phyloP scores from a whole-genome alignment of 2,888 invertebrate genomes.

The Temnothorax rugatulus region DNA sequence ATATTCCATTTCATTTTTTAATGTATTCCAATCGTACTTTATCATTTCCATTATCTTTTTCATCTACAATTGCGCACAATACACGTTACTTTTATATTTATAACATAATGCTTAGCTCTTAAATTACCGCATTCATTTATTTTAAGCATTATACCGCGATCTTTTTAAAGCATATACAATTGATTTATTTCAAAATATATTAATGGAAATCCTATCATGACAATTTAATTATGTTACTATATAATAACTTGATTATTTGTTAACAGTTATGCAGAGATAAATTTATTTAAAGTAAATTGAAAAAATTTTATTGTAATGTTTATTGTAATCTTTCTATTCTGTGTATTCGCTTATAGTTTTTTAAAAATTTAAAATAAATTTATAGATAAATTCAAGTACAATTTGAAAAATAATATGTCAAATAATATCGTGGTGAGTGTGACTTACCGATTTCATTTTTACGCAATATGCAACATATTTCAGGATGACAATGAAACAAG shows the following conservation, averaged over 20 bases:
- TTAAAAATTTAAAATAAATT: neutral
- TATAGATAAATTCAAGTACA: neutral
- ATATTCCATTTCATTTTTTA: constrained; percentile 31
- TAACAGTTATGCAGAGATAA: neutral
- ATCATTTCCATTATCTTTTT: constrained; percentile 41
- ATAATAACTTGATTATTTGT: neutral
- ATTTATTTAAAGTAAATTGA: neutral
- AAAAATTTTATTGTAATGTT: neutral
- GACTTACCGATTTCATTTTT: constrained; percentile 42
- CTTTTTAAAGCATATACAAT: neutral
- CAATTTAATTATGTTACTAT: neutral
- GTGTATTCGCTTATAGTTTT: neutral
- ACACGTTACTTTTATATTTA: neutral
- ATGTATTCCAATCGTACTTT: constrained; percentile 46
- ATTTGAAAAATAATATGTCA: neutral
- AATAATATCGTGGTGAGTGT: neutral
- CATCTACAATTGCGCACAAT: constrained; percentile 32
- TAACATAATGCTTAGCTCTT: neutral
- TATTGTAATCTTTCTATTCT: neutral
- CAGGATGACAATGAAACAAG: constrained; percentile 11
- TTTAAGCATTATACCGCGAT: neutral
- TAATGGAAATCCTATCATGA: neutral
- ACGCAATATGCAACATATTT: constrained; percentile 27
- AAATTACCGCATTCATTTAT: neutral
- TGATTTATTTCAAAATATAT: constrained; percentile 5